A percentile compares a stretch with the other conserved stretches of the same genome.
These are phyloP conservation scores for Harlomillsia oculata DNA, from an alignment of 1,140 invertebrate genomes.

Conservation along the genomic window DNA sequence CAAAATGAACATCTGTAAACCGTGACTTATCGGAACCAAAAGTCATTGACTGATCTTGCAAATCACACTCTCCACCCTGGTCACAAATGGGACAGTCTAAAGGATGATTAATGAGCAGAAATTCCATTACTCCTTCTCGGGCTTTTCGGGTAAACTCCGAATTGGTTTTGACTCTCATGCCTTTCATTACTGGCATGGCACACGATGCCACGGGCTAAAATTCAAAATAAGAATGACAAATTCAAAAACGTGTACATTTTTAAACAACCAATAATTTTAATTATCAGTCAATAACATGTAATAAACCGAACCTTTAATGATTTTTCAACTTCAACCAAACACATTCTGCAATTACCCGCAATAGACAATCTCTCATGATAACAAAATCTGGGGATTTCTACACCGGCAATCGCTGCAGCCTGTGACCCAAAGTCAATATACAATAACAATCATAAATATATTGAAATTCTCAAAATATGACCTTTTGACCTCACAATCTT, in stretches of 20 bases:
- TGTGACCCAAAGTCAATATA: conserved; percentile 40
- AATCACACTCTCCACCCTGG: conserved; percentile 98
- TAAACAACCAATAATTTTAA: conserved; percentile 9
- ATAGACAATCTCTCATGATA: conserved; percentile 97
- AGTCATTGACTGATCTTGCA: conserved; percentile 97
- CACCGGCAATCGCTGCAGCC: conserved; percentile 90
- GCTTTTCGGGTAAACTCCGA: conserved; percentile 91
- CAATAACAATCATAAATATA: neutral
- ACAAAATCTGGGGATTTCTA: conserved; percentile 98
- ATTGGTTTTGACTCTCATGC: conserved; percentile 93
- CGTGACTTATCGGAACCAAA: conserved; percentile 93
- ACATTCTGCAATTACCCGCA: conserved; percentile 98
- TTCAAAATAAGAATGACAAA: conserved; percentile 36
- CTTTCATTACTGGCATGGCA: conserved; percentile 99
- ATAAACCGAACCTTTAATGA: conserved; percentile 57
- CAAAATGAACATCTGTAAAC: conserved; percentile 85
- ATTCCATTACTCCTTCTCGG: conserved; percentile 98
- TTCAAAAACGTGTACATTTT: neutral
- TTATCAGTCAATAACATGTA: conserved; percentile 5
- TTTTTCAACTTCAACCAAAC: conserved; percentile 98
- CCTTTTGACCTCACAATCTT: conserved; percentile 24
- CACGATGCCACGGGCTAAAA: conserved; percentile 95
- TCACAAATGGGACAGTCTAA: conserved; percentile 99
- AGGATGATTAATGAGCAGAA: conserved; percentile 95
- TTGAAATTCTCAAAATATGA: neutral